Percentiles rank a stretch among this genome's conserved stretches.
phyloP scores from a whole-genome alignment of 2,797 vertebrate species.

The Epinephelus awoara region DNA sequence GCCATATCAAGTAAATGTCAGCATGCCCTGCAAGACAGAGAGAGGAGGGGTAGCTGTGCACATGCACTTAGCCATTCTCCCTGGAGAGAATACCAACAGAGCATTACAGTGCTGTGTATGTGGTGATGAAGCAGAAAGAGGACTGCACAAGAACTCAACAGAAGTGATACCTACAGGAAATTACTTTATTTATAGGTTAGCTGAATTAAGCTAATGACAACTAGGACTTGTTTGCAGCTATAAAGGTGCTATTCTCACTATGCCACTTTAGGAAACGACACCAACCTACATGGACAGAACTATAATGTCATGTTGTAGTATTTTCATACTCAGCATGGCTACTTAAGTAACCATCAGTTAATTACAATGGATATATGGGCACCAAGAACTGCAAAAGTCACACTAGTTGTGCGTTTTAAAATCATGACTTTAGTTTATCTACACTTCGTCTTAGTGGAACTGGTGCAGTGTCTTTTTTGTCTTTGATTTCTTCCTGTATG shows the following conservation, averaged over 20 bases:
- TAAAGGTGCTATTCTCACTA: not conserved
- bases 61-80: constrained; percentile 56
- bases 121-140: constrained; percentile 43
- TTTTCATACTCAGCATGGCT: not conserved
- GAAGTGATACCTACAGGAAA: constrained; percentile 1
- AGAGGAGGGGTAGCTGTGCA: constrained; percentile 38
- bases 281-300: not conserved
- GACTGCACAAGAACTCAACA: constrained; percentile 25
- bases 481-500: not conserved
- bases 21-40: constrained; percentile 39
- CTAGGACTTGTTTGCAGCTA: not conserved
- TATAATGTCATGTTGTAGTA: not conserved
- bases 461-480: not conserved
- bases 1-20: constrained; percentile 73
- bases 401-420: no score
- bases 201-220: not conserved
- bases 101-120: constrained; percentile 46
- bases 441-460: not conserved
- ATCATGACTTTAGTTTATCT: no score
- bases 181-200: not conserved
- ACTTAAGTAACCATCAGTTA: not conserved
- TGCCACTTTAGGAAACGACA: not conserved
- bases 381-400: no score
- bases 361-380: no score
- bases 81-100: constrained; percentile 43